A percentile compares a stretch with the other conserved stretches of the same genome.
Evolutionary conservation across 2,113 vertebrate genomes (phyloP).

Genomic region (Zosterops pallidus): DNA sequence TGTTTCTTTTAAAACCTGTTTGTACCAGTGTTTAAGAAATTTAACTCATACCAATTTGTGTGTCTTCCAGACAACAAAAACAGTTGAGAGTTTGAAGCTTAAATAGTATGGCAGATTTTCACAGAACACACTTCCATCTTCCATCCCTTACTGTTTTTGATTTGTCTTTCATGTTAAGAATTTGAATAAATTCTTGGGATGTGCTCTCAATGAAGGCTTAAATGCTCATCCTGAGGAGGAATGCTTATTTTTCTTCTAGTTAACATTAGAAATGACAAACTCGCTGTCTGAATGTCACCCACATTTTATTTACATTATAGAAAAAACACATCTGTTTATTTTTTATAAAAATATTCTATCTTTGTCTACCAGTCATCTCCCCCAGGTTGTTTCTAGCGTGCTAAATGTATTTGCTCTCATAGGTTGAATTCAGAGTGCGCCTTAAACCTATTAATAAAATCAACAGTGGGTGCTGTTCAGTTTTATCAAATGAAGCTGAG

Average conservation of each 20-base stretch:
- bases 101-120: background rate
- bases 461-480: background rate
- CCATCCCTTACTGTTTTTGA: background rate
- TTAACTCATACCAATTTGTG: rapidly evolving
- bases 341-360: background rate
- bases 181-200: background rate
- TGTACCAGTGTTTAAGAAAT: background rate
- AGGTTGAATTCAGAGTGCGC: background rate
- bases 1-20: background rate
- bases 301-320: background rate
- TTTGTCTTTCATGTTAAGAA: background rate
- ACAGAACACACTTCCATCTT: background rate
- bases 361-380: background rate
- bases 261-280: background rate
- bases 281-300: background rate
- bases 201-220: background rate
- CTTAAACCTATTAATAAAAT: background rate
- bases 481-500: background rate
- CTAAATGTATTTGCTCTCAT: background rate
- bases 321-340: background rate
- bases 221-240: background rate
- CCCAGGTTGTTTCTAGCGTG: background rate
- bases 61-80: background rate
- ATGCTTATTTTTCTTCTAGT: background rate
- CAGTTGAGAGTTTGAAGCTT: background rate